Base-by-base conservation (phyloP, 2,888 invertebrate species). In the Poecilus cupreus region DNA sequence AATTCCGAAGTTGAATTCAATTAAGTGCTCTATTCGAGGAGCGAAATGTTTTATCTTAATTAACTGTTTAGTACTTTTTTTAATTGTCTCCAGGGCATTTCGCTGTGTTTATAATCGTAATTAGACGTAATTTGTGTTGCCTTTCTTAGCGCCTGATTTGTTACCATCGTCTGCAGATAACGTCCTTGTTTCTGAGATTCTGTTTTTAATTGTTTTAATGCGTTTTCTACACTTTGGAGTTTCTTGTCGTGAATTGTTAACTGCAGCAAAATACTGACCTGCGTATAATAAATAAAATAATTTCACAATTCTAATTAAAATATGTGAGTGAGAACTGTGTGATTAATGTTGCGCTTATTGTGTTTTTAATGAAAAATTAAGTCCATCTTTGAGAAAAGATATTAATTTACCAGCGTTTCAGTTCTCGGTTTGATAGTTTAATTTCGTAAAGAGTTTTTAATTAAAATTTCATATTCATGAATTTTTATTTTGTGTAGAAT, bases 31-130 rank as follows among this genome's bases (percentile, higher is more conserved):
- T 54, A 72, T 80, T 72, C 72, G 82, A 81, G 83, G 82, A 83
- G 83, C 74, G 82, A 83, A 83, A 82, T 83, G 84, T 83, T 83
- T 84, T 85, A 85, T 85, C 85, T 85, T 84, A 85, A 85, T 85
- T 85, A 85, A 84, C 83, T 82, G 84, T 84, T 84, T 77, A 75
- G 51, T 13, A 26, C 75, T 51, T 75, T 75, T 75, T 75, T 75
- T 51, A 51, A 75, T 75, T 75, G 75, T 75, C 75, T 49, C 51
- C 32, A 6, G 18, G 39, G 39, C 13, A 32, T 70, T 75, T 51
- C 75, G 26, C n/a, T 13, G 75, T 75, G 75, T 75, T 75, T 75
- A 75, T 75, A 75, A 51, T 75, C 75, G 75, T 51, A 75, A 75
- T 75, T 75, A 75, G 75, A 75, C 37, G 75, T 75, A 75, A 75